These are phyloP conservation scores for Pelodiscus sinensis DNA, from an alignment of 2,113 vertebrate species.

Conservation along the genomic window DNA sequence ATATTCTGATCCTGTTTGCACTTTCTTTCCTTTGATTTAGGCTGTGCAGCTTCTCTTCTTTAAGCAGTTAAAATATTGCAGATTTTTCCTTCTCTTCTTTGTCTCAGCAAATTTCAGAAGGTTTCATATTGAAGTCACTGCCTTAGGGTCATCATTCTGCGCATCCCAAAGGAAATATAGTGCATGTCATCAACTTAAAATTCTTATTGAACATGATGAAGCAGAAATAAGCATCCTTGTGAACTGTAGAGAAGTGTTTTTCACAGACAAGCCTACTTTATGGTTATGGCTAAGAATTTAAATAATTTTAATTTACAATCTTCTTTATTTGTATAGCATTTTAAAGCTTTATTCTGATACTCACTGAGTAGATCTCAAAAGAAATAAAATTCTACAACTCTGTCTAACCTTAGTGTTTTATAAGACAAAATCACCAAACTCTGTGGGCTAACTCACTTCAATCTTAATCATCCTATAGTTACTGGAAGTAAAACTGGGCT, in stretches of 20 bases:
- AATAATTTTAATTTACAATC: not conserved
- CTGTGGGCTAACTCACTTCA: not conserved
- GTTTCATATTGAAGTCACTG: slow-evolving; percentile 3
- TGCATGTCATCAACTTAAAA: not conserved
- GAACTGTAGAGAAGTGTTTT: not conserved
- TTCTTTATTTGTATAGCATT: not conserved
- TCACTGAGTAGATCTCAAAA: not conserved
- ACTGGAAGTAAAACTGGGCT: not conserved
- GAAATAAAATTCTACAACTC: not conserved
- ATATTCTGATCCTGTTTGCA: not conserved
- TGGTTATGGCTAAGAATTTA: rapidly evolving
- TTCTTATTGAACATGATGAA: slow-evolving; percentile 28
- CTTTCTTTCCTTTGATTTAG: not conserved
- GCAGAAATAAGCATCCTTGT: not conserved
- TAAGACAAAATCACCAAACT: not conserved
- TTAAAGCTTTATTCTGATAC: not conserved
- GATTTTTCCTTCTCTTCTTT: not conserved
- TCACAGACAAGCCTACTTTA: rapidly evolving
- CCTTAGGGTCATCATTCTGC: not conserved
- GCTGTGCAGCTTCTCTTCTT: not conserved
- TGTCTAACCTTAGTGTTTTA: not conserved
- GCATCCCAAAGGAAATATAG: not conserved
- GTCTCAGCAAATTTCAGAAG: not conserved
- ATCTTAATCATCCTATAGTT: not conserved
- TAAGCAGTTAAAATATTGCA: not conserved